These are phyloP conservation scores for Pterophyllum scalare DNA, from an alignment of 2,113 vertebrate genomes.

Conservation along the genomic window DNA sequence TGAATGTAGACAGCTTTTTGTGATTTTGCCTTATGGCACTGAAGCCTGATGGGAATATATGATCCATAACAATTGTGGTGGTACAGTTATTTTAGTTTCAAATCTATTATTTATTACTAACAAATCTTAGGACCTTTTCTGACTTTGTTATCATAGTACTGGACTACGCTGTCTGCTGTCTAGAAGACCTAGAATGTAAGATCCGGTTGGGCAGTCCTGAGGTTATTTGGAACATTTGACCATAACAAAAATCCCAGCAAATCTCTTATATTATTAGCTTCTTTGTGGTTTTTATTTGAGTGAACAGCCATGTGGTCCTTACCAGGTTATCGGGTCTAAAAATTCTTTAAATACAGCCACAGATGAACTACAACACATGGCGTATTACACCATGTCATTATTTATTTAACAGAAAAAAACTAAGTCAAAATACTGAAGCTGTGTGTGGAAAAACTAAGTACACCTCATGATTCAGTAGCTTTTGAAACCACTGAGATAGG, in stretches of 20 bases:
- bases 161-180: neutral
- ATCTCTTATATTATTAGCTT: neutral
- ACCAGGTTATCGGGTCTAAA: neutral
- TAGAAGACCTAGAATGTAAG: neutral
- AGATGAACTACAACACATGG: neutral
- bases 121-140: neutral
- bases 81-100: neutral
- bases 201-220: neutral
- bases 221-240: neutral
- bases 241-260: neutral
- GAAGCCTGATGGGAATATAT: slow-evolving; percentile 15
- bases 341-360: neutral
- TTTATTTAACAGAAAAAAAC: neutral
- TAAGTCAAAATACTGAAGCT: neutral
- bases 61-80: slow-evolving; percentile 1
- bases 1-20: neutral
- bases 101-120: neutral
- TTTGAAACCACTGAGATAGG: too few species aligned
- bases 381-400: neutral
- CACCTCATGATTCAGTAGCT: neutral
- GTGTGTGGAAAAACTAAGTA: neutral
- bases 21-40: neutral
- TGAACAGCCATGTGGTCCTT: neutral
- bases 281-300: neutral
- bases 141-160: neutral